These are phyloP conservation scores for Anoura caudifer DNA, from an alignment of 2,113 vertebrate species.

Conservation along the genomic window DNA sequence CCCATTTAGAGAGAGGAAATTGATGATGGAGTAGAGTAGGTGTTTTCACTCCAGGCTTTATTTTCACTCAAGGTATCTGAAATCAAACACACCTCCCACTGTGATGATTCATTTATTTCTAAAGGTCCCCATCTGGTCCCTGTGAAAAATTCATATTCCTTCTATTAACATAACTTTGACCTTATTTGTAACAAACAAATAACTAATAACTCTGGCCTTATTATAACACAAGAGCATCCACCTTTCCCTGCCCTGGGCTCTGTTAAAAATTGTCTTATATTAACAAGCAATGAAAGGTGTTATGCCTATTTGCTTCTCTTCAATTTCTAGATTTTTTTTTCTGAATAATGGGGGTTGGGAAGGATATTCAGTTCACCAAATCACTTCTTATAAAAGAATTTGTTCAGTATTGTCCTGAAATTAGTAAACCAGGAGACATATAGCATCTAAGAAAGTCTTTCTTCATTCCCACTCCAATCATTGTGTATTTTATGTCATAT, in stretches of 20 bases:
- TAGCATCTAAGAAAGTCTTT: not conserved
- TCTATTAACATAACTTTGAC: slow-evolving; percentile 71
- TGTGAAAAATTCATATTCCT: slow-evolving; percentile 66
- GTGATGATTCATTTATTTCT: slow-evolving; percentile 62
- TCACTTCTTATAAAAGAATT: slow-evolving; percentile 15
- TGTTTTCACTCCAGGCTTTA: not conserved
- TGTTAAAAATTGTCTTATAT: slow-evolving; percentile 48
- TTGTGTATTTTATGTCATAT: not conserved
- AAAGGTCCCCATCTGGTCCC: slow-evolving; percentile 69
- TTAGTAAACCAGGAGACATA: not conserved
- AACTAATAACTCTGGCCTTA: slow-evolving; percentile 61
- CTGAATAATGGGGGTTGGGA: not conserved
- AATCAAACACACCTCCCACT: slow-evolving; percentile 35
- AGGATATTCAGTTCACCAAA: slow-evolving; percentile 20
- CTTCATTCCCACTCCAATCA: not conserved
- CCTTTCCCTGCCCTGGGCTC: slow-evolving; percentile 45
- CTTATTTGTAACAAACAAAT: slow-evolving; percentile 68
- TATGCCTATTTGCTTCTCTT: not conserved
- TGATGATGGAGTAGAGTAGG: not conserved
- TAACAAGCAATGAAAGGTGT: slow-evolving; percentile 30
- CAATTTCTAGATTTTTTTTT: slow-evolving; percentile 17
- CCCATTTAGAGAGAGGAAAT: not conserved
- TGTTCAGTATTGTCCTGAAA: not conserved
- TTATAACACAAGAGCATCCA: slow-evolving; percentile 29
- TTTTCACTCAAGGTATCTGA: slow-evolving; percentile 23